These are phyloP conservation scores for Chelon labrosus DNA, from an alignment of 2,797 vertebrate genomes.

Conservation along the genomic window DNA sequence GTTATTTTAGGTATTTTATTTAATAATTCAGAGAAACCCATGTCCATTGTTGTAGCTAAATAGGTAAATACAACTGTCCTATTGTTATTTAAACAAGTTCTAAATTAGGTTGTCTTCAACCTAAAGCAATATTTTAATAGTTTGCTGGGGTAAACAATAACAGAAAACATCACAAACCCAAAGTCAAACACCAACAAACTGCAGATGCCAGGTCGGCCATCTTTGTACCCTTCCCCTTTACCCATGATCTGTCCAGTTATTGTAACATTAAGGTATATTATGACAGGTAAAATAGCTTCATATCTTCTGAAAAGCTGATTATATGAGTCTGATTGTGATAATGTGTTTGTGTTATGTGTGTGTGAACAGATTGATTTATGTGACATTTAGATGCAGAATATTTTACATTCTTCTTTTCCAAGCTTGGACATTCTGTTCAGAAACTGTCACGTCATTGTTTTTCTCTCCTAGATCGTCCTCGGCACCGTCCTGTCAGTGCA, in stretches of 20 bases:
- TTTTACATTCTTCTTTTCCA: conserved; percentile 25
- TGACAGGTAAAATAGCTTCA: background rate
- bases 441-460: conserved; percentile 43
- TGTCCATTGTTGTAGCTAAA: background rate
- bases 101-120: no score
- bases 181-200: background rate
- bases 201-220: background rate
- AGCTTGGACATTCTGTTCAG: conserved; percentile 12
- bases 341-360: background rate
- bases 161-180: background rate
- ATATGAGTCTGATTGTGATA: background rate
- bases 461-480: conserved; percentile 68
- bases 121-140: background rate
- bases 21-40: background rate
- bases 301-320: background rate
- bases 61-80: no score
- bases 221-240: background rate
- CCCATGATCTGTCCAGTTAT: background rate
- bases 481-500: conserved; percentile 71
- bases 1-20: background rate
- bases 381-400: conserved; percentile 36
- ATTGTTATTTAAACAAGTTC: no score
- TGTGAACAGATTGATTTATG: conserved; percentile 9
- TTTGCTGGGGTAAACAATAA: background rate
- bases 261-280: background rate